phyloP scores from a whole-genome alignment of 2,797 vertebrate species.

The Urosaurus nigricauda region DNA sequence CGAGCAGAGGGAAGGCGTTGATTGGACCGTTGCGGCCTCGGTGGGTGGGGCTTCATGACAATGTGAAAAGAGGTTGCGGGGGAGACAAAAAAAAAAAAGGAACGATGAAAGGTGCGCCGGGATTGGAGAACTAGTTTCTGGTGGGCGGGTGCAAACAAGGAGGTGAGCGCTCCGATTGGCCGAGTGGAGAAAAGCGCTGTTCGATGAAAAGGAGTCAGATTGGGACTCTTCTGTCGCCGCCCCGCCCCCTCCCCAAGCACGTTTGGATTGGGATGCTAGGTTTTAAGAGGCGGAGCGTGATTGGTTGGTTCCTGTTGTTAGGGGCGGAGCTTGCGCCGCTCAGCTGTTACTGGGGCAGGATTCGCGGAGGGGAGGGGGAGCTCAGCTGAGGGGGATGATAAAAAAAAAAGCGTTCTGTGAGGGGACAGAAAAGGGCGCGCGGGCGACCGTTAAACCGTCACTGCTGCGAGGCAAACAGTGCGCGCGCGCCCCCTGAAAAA shows the following conservation, averaged over 20 bases:
- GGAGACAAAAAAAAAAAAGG: not conserved
- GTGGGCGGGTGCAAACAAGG: not conserved
- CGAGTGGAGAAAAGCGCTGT: not conserved
- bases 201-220: slow-evolving; percentile 22
- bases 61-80: not conserved
- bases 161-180: not conserved
- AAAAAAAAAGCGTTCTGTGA: no score
- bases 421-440: not conserved
- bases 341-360: slow-evolving; percentile 44
- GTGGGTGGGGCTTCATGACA: not conserved
- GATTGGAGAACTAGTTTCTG: not conserved
- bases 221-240: not conserved
- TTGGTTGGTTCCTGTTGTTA: not conserved
- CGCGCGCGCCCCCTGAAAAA: not conserved
- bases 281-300: not conserved
- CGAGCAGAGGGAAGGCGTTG: no score
- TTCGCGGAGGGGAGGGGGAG: not conserved
- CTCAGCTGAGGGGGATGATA: no score
- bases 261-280: slow-evolving; percentile 13
- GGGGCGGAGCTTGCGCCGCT: not conserved
- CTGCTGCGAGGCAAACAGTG: no score
- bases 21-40: not conserved
- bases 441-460: slow-evolving; percentile 21
- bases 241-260: not conserved
- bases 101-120: not conserved